Evolutionary conservation across 30 jellyfish, hydroid and myxozoan species (phyloP).

Genomic region (Nemopilema nomurai): DNA sequence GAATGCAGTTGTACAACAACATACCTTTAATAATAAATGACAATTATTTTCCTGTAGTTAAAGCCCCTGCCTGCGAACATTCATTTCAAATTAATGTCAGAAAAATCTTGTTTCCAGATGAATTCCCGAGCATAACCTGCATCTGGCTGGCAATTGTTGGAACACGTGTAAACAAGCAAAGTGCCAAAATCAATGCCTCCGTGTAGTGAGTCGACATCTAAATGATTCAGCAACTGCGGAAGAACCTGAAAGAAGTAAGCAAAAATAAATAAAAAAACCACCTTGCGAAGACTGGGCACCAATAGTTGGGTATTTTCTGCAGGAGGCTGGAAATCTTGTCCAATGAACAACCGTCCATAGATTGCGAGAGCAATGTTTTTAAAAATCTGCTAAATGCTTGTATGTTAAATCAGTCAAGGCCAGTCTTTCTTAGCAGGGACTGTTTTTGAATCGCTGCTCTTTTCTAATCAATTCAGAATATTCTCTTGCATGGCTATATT

Average conservation of each 20-base stretch:
- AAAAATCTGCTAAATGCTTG: no score
- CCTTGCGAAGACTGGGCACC: no score
- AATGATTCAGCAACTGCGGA: conserved; percentile 84
- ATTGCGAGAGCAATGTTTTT: neutral
- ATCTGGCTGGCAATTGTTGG: conserved; percentile 57
- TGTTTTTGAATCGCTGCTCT: no score
- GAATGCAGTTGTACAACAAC: no score
- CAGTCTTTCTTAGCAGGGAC: no score
- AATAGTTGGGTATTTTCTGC: neutral
- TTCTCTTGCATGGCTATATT: no score
- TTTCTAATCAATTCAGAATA: no score
- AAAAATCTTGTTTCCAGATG: conserved; percentile 93
- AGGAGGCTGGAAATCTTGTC: neutral
- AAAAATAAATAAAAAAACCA: no score
- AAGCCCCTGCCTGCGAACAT: no score
- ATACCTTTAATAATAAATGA: no score
- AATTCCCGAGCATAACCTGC: conserved; percentile 65
- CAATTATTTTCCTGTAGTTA: no score
- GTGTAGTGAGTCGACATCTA: conserved; percentile 65
- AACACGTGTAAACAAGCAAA: conserved; percentile 80
- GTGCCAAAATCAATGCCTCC: conserved; percentile 96
- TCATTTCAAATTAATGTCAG: conserved; percentile 39
- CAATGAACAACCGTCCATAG: neutral
- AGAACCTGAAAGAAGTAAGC: conserved; percentile 81
- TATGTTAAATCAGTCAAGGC: no score